These are phyloP conservation scores for Poecilobothrus nobilitatus DNA, from an alignment of 2,888 invertebrate species.

Conservation along the genomic window DNA sequence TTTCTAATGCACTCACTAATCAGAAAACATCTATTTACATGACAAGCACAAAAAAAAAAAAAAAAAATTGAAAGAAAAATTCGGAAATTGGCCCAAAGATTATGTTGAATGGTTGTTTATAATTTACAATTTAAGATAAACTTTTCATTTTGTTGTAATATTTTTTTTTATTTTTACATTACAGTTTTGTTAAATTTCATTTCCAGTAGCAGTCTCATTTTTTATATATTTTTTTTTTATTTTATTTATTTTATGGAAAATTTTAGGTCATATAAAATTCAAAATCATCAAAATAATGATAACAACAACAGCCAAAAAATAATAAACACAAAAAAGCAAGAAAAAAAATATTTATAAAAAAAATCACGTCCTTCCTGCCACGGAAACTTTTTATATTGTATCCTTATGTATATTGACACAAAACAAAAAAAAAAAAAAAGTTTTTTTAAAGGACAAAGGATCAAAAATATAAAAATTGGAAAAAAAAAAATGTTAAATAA, in stretches of 20 bases:
- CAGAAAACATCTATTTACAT: no score
- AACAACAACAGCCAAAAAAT: no score
- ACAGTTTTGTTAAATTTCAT: no score
- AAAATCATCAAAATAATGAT: background rate
- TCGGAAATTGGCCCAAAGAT: background rate
- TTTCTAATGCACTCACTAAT: no score
- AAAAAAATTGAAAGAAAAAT: background rate
- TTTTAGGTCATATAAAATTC: background rate
- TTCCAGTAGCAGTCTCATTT: no score
- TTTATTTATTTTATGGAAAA: no score
- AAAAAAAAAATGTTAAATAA: background rate
- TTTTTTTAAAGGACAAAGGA: background rate
- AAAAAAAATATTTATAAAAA: background rate
- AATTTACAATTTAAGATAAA: background rate
- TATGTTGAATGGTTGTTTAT: slow-evolving; percentile 1
- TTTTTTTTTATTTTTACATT: background rate
- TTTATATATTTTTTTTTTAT: no score
- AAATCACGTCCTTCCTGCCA: background rate
- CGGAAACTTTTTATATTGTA: background rate
- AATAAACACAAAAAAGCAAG: no score
- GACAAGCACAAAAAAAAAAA: no score
- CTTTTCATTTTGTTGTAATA: background rate
- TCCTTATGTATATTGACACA: background rate
- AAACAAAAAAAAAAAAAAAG: background rate
- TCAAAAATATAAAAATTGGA: no score